A percentile compares a stretch with the other conserved stretches of the same genome.
phyloP scores from a whole-genome alignment of 2,113 vertebrate genomes.

The Brachirus orientalis region DNA sequence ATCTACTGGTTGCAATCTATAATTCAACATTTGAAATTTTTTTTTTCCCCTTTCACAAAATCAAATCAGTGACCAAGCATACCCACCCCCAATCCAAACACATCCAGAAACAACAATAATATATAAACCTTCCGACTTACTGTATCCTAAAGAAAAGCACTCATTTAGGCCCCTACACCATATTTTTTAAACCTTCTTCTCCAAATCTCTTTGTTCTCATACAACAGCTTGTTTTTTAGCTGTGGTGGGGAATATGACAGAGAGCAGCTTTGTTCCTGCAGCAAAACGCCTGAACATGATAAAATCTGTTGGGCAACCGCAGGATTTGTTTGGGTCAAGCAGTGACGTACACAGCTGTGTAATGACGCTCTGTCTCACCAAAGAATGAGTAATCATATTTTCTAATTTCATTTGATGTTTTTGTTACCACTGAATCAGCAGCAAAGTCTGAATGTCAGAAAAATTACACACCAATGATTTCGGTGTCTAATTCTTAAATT shows the following conservation, averaged over 20 bases:
- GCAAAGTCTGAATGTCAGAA: conserved; percentile 43
- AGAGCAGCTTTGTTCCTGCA: conserved; percentile 67
- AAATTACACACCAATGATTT: conserved; percentile 3
- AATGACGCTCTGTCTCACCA: conserved; percentile 13
- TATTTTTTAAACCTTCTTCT: conserved; percentile 34
- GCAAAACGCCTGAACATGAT: conserved; percentile 66
- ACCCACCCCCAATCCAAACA: too few relatives aligned
- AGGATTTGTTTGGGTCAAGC: conserved; percentile 59
- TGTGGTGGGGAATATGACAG: conserved; percentile 38
- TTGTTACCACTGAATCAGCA: conserved; percentile 31
- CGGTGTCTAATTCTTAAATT: not conserved
- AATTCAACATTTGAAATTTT: too few relatives aligned
- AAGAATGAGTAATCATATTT: conserved; percentile 26
- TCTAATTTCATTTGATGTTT: conserved; percentile 32
- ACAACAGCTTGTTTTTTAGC: conserved; percentile 57
- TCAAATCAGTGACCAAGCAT: too few relatives aligned
- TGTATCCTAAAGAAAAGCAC: conserved; percentile 39
- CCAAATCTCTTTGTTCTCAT: conserved; percentile 56
- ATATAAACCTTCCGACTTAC: conserved; percentile 17
- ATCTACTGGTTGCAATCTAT: too few relatives aligned
- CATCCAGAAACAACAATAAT: conserved; percentile 17
- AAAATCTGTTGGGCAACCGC: conserved; percentile 60
- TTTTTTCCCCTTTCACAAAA: too few relatives aligned
- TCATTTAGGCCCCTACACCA: conserved; percentile 6
- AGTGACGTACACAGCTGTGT: conserved; percentile 45